Evolutionary conservation across 2,113 vertebrate species (phyloP).

Genomic region (Mungos mungo): DNA sequence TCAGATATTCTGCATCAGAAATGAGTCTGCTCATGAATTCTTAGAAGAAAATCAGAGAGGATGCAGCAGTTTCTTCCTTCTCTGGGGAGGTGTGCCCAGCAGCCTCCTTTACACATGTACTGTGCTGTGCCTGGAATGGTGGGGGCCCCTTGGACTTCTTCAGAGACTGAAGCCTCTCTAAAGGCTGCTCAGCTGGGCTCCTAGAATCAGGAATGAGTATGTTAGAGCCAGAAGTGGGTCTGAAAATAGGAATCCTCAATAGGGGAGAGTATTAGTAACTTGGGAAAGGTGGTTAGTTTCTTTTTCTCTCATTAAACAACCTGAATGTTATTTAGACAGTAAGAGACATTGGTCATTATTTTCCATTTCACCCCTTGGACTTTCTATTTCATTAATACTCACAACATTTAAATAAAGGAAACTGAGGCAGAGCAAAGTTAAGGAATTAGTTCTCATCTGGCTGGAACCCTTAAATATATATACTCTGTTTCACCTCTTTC

Average conservation of each 20-base stretch:
- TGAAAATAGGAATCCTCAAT: background rate
- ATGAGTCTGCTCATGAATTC: background rate
- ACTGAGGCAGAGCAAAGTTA: background rate
- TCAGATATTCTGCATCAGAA: background rate
- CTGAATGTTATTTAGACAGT: background rate
- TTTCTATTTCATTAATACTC: background rate
- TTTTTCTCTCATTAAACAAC: background rate
- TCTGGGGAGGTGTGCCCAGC: background rate
- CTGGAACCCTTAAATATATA: background rate
- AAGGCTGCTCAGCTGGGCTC: background rate
- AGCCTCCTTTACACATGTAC: background rate
- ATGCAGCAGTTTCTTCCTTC: background rate
- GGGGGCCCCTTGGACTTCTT: background rate
- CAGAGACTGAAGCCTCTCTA: background rate
- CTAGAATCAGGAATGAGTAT: background rate
- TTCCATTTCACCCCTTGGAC: background rate
- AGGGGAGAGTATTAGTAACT: background rate
- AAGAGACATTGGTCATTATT: background rate
- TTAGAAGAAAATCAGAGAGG: background rate
- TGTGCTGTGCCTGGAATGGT: background rate
- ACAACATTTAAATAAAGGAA: background rate
- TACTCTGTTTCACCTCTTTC: background rate
- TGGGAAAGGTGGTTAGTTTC: background rate
- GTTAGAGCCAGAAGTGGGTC: background rate
- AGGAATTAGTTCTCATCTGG: background rate